Percentiles rank a stretch among this genome's conserved stretches.
Conservation (phyloP, 2,113 vertebrate species). For the Tragelaphus imberbis region DNA sequence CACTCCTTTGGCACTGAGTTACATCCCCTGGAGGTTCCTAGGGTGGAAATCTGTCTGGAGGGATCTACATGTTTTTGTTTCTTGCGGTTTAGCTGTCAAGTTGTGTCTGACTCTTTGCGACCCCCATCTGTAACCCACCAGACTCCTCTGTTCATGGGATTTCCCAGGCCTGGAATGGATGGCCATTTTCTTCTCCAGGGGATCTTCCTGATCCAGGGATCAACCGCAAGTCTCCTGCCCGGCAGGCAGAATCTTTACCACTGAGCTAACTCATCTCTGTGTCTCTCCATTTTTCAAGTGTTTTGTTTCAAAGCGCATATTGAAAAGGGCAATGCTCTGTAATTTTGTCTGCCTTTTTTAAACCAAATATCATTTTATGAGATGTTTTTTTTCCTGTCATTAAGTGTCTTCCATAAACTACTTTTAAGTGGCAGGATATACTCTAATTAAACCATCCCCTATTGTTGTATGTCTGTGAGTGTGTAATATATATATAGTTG, state of each 20-base stretch:
- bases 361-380: neutral
- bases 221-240: neutral
- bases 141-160: neutral
- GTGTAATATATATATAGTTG: neutral
- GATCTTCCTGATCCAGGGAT: neutral
- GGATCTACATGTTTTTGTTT: neutral
- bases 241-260: neutral
- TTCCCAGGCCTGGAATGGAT: neutral
- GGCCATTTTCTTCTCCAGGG: neutral
- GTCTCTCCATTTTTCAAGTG: neutral
- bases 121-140: neutral
- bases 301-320: neutral
- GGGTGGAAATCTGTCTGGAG: neutral
- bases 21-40: neutral
- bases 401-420: neutral
- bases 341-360: neutral
- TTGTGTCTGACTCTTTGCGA: neutral
- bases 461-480: neutral
- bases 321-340: neutral
- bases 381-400: neutral
- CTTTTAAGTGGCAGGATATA: neutral
- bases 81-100: neutral
- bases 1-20: neutral
- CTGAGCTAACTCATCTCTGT: neutral
- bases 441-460: neutral